Base-by-base conservation (phyloP, 2,113 vertebrate species). In the Origma solitaria region DNA sequence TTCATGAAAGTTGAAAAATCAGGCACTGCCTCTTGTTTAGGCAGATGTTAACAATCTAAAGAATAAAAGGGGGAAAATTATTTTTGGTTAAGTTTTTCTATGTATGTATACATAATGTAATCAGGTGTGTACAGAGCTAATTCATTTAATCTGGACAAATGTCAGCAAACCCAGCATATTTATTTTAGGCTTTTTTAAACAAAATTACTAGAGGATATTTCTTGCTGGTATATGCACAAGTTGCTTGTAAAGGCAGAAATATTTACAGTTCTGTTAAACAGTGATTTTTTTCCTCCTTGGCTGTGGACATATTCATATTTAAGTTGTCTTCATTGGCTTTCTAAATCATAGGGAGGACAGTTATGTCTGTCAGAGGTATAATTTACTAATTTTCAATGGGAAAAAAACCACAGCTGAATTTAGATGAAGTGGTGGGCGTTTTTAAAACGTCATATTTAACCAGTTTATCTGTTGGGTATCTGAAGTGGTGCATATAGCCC, bases 361-460 rank as follows among this genome's bases (percentile, higher is more conserved):
- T 21, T 82, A 75, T 53, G 1, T 27, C 11, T 62, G 11, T 20
- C 16, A 82, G 38, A 83, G 16, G 62, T 58, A 65, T 17, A 56
- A 51, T 60, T 68, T 70, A 50, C 3, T 71, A 2, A 88, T 17
- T 11, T 83, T 4, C 5, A 8, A 28, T 21, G 25, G 8, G 4
- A 5, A 66, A 47, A 65, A 70, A 14, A 54, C 13, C 42, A 58
- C 15, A 51, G 11, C 14, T 47, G 13, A 86, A 54, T 42, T 76
- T 75, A 62, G 13, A 5, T 38, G 9, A 21, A 84, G 2, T 28
- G 5, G 6, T 20, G 38, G 7, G 7, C 2, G 0, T 18, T 58
- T 69, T 82, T 22, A 3, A 23, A 62, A 70, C 33, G 4, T 40
- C 1, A 11, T 56, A 30, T 58, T 70, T 71, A 79, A 66, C 3